Conservation (phyloP, 2,113 vertebrate species). For the Eupsittula cactorum region DNA sequence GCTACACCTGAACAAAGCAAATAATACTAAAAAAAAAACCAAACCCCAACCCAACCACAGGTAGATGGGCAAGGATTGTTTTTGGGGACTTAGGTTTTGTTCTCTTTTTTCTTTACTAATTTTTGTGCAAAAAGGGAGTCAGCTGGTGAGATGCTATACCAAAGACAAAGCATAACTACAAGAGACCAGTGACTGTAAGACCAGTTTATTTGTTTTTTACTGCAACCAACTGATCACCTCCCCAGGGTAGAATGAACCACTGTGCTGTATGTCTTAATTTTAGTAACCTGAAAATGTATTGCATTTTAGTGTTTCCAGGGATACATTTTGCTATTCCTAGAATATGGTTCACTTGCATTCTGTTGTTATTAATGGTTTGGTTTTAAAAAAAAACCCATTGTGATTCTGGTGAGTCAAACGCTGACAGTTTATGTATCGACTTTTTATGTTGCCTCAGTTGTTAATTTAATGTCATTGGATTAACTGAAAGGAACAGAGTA, state of each 20-base stretch:
- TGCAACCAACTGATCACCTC: background rate
- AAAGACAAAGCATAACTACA: background rate
- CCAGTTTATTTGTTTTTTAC: background rate
- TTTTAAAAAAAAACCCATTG: background rate
- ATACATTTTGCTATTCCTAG: background rate
- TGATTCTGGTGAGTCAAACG: background rate
- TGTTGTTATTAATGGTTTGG: background rate
- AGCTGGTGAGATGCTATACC: background rate
- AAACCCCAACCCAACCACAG: background rate
- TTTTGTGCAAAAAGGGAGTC: background rate
- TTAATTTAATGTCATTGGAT: background rate
- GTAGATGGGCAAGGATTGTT: background rate
- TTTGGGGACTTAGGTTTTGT: fast-evolving
- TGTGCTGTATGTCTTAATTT: background rate
- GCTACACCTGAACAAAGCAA: background rate
- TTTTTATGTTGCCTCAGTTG: background rate
- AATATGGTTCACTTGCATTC: background rate
- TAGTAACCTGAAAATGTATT: background rate
- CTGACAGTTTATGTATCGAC: background rate
- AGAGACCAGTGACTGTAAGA: background rate
- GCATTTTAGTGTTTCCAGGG: background rate
- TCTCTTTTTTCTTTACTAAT: background rate
- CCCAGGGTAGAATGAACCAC: background rate
- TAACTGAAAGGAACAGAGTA: background rate
- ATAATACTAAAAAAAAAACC: background rate